phyloP scores from a whole-genome alignment of 2,797 vertebrate genomes.

The Malurus leucopterus region DNA sequence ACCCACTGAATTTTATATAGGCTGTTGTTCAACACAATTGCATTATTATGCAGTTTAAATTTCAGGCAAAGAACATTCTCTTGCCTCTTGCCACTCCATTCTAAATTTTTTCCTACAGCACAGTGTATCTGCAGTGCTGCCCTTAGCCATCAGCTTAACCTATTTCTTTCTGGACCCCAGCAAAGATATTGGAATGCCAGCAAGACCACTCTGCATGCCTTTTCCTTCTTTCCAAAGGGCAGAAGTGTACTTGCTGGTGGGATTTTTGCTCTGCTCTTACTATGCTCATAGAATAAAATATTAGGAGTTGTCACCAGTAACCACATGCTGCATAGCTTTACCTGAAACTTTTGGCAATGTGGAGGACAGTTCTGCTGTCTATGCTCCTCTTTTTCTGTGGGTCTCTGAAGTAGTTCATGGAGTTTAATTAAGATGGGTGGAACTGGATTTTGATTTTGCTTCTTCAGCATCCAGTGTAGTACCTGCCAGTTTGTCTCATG shows the following conservation, averaged over 20 bases:
- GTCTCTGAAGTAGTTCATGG: neutral
- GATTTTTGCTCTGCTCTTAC: neutral
- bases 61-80: neutral
- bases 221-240: neutral
- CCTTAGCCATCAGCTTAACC: neutral
- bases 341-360: neutral
- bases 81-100: neutral
- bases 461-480: neutral
- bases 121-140: neutral
- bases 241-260: neutral
- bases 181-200: neutral
- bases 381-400: neutral
- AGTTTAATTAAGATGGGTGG: neutral
- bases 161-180: neutral
- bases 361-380: neutral
- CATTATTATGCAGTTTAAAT: neutral
- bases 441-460: neutral
- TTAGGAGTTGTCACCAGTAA: neutral
- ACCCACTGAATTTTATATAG: neutral
- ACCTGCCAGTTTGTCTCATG: neutral
- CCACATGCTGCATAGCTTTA: neutral
- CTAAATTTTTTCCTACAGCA: neutral
- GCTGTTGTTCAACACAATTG: neutral
- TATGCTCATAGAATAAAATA: neutral
- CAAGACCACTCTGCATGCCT: neutral